These are phyloP conservation scores for Alces alces DNA, from an alignment of 2,113 vertebrate species.

Conservation along the genomic window DNA sequence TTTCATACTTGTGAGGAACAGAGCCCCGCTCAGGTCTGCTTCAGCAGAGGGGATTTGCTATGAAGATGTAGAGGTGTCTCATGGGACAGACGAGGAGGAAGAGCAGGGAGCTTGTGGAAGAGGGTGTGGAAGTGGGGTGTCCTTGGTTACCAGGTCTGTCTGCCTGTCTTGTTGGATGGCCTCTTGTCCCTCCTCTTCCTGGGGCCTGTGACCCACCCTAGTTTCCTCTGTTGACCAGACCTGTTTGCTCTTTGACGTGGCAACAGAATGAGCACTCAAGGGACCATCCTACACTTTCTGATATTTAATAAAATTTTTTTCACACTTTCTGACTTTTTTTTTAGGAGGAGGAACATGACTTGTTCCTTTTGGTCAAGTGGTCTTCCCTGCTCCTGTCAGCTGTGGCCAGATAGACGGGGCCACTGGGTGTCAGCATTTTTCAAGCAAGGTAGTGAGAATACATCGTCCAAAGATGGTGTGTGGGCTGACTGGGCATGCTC, in stretches of 20 bases:
- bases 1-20: not conserved
- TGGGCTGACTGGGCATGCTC: not conserved
- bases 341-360: not conserved
- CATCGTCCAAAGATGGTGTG: not conserved
- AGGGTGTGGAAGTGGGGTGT: not conserved
- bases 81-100: not conserved
- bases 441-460: not conserved
- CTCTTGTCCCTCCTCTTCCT: not conserved
- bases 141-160: not conserved
- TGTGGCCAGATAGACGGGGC: not conserved
- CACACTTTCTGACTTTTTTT: not conserved
- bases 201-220: not conserved
- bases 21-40: not conserved
- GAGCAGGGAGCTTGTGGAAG: not conserved
- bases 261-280: not conserved
- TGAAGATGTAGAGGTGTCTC: not conserved
- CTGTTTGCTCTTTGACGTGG: not conserved
- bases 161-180: not conserved
- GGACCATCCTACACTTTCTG: not conserved
- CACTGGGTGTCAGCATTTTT: not conserved
- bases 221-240: not conserved
- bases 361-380: not conserved
- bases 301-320: not conserved
- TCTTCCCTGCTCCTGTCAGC: not conserved
- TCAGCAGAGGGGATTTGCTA: not conserved